Evolutionary conservation across 2,113 vertebrate genomes (phyloP).

Genomic region (Anarrhichthys ocellatus): DNA sequence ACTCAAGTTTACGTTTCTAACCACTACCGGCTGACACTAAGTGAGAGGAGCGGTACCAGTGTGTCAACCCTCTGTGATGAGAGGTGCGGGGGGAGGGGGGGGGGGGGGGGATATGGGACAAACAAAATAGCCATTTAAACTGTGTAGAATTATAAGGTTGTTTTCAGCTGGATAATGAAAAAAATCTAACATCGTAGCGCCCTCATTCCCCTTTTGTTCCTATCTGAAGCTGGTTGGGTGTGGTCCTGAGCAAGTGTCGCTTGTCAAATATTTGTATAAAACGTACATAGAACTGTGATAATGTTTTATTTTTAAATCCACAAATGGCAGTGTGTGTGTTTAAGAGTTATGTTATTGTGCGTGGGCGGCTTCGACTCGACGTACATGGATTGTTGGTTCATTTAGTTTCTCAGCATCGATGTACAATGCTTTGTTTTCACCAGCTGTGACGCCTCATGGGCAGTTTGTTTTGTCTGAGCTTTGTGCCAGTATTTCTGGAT

Average conservation of each 20-base stretch:
- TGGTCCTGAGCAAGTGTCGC: slow-evolving; percentile 19
- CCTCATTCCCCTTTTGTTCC: slow-evolving; percentile 4
- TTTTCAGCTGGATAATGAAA: slow-evolving; percentile 8
- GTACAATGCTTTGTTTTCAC: slow-evolving; percentile 43
- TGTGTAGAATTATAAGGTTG: not conserved
- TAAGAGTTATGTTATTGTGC: slow-evolving; percentile 17
- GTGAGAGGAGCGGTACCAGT: slow-evolving; percentile 8
- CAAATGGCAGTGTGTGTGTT: slow-evolving; percentile 35
- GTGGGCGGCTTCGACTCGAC: not conserved
- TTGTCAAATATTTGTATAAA: slow-evolving; percentile 67
- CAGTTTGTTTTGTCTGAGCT: not conserved
- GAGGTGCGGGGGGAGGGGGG: not conserved
- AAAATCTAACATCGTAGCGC: slow-evolving; percentile 11
- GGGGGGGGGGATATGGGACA: not conserved
- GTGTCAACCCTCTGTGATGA: not conserved
- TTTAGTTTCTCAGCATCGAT: slow-evolving; percentile 22
- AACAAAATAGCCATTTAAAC: slow-evolving; percentile 17
- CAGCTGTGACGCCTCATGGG: slow-evolving; percentile 33
- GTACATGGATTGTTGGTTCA: not conserved
- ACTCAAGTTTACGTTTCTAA: slow-evolving; percentile 33
- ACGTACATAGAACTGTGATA: slow-evolving; percentile 73
- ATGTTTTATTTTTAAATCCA: slow-evolving; percentile 58
- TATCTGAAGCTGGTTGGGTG: slow-evolving; percentile 16
- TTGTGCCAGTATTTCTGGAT: slow-evolving; percentile 13
- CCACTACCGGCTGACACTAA: slow-evolving; percentile 20